Base-by-base conservation (phyloP, 2,797 vertebrate genomes). In the Tapirus indicus region DNA sequence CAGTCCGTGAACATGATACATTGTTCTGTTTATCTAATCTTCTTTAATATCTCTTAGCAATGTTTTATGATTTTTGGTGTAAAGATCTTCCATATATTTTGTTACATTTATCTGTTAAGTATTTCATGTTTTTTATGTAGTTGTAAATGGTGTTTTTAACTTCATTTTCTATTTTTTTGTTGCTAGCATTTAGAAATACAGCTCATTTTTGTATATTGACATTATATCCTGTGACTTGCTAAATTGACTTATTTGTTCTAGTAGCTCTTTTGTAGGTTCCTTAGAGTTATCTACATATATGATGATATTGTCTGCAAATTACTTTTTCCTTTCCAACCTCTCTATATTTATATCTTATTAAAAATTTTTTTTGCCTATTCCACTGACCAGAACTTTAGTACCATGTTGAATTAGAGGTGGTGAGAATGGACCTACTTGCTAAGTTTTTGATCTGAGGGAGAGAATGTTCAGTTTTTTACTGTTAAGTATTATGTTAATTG, bases 381-480 rank as follows among this genome's bases (percentile, higher is more conserved):
- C 78, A 32, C 13, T 60, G 25, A 29, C 25, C 69, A 64, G 52
- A 91, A 52, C 32, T 32, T 52, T 84, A 77, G 32, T 88, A 38
- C 44, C 47, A 29, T 86, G n/a, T 91, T 91, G 60, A 86, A 56
- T 52, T 44, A 71, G 32, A 49, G 17, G 32, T 47, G 41, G 17
- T 79, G 32, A 79, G 52, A 79, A 84, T 85, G 54, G 54, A 79
- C 35, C 32, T 72, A 44, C 75, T 88, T 74, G 16, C 21, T 23
- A 5, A 72, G 29, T 71, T 86, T 64, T 95, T 95, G 64, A 86
- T 64, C 44, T 64, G 80, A 62, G 62, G n/a, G 69, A 75, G 66
- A 72, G 71, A 90, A 68, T 78, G 41, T 95, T 71, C 80, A 69
- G 10, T 85, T 64, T 95, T 91, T 91, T 44, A 86, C 64, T 69